Evolutionary conservation across 2,888 invertebrate genomes (phyloP).

Genomic region (Uloborus plumipes): DNA sequence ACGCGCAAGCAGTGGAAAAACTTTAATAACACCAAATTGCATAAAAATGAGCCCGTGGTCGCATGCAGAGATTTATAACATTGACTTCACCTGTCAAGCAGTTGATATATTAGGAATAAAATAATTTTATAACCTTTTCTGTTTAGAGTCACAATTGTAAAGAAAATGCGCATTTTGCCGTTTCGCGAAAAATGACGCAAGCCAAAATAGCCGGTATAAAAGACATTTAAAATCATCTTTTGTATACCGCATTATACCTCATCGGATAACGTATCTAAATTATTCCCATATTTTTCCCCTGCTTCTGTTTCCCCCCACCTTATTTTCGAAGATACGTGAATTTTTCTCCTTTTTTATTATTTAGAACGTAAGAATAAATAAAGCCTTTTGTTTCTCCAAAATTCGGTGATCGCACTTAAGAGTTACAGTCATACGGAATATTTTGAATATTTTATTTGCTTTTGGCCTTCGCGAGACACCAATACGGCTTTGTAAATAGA

Average conservation of each 20-base stretch:
- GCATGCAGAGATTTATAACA: constrained; percentile 36
- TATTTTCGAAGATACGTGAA: background rate
- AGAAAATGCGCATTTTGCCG: constrained; percentile 51
- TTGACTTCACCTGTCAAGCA: constrained; percentile 46
- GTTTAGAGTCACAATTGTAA: constrained; percentile 58
- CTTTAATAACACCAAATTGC: constrained; percentile 39
- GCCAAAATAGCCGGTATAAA: constrained; percentile 42
- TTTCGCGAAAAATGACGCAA: constrained; percentile 25
- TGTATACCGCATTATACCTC: constrained; percentile 47
- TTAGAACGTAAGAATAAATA: constrained; percentile 34
- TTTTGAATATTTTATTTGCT: constrained; percentile 52
- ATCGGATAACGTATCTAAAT: constrained; percentile 45
- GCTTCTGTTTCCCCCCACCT: constrained; percentile 2
- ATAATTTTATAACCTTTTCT: constrained; percentile 59
- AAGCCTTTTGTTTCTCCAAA: constrained; percentile 49
- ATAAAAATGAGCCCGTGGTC: constrained; percentile 38
- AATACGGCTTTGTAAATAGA: constrained; percentile 24
- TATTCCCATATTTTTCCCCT: constrained; percentile 31
- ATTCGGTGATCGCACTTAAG: constrained; percentile 51
- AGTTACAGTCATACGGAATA: constrained; percentile 47
- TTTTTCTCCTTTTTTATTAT: constrained; percentile 27
- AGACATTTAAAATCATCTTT: constrained; percentile 60
- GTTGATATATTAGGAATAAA: constrained; percentile 52
- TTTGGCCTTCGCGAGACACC: constrained; percentile 31
- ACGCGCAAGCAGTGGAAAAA: constrained; percentile 24